These are phyloP conservation scores for Labeo calbasu DNA, from an alignment of 2,797 vertebrate species.

Conservation along the genomic window DNA sequence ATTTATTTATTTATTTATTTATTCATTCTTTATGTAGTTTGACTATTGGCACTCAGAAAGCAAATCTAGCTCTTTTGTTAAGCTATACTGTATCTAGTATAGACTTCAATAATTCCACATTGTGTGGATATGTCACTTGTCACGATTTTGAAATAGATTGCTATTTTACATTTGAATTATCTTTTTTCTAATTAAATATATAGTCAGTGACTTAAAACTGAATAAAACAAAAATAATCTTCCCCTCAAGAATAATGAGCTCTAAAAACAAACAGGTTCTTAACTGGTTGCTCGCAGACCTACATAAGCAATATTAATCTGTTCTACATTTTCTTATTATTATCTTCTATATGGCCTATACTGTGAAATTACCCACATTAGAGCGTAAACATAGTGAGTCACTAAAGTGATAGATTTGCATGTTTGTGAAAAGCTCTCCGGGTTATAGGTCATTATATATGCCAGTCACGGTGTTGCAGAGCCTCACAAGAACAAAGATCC, in stretches of 20 bases:
- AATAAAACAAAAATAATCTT: neutral
- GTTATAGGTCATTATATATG: slow-evolving; percentile 77
- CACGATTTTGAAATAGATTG: neutral
- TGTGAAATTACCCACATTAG: neutral
- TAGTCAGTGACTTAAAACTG: neutral
- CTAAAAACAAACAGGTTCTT: slow-evolving; percentile 29
- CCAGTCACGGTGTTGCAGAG: slow-evolving; percentile 74
- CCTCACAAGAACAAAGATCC: slow-evolving; percentile 71
- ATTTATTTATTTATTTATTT: too few relatives aligned
- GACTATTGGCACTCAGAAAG: neutral
- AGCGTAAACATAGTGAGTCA: slow-evolving; percentile 49
- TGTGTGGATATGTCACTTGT: neutral
- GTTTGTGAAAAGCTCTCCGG: slow-evolving; percentile 47
- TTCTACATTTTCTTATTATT: neutral
- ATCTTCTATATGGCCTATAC: neutral
- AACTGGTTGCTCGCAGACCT: slow-evolving; percentile 13
- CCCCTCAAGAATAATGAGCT: neutral
- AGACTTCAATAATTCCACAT: neutral
- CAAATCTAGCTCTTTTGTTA: neutral
- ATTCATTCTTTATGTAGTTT: neutral
- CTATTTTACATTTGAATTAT: neutral
- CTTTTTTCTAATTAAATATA: neutral
- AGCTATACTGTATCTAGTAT: neutral
- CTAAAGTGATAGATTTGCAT: slow-evolving; percentile 46
- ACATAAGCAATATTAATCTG: neutral